Evolutionary conservation across 92 coral and sea anemone species (phyloP).

Genomic region (Meandrina meandrites): DNA sequence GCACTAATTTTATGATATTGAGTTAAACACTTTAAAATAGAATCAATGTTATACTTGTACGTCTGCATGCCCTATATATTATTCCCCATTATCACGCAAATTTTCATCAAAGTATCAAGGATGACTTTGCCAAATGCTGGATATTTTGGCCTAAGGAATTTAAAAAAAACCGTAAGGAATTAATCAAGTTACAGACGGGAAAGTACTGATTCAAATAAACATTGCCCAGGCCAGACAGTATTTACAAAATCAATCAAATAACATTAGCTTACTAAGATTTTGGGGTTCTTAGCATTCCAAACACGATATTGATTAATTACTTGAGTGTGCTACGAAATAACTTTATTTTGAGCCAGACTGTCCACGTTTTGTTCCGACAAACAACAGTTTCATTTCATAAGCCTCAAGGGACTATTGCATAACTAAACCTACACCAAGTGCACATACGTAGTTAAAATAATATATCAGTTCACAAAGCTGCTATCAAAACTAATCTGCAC

Average conservation of each 20-base stretch:
- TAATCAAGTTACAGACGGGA: not conserved
- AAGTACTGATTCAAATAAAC: not conserved
- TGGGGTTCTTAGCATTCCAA: constrained; percentile 29
- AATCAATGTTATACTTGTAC: not conserved
- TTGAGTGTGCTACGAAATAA: not conserved
- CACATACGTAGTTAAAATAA: constrained; percentile 9
- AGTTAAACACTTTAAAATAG: not conserved
- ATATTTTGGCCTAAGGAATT: not conserved
- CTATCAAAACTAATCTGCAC: constrained; percentile 8
- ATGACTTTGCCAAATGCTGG: not conserved
- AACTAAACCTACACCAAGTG: not conserved
- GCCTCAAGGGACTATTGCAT: constrained; percentile 11
- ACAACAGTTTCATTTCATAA: not conserved
- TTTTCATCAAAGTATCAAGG: not conserved
- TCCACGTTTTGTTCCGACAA: not conserved
- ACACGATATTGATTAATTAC: constrained; percentile 29
- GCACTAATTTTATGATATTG: not conserved
- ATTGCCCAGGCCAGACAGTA: not conserved
- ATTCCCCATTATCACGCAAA: not conserved
- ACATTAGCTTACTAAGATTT: not conserved
- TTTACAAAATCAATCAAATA: not conserved
- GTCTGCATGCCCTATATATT: not conserved
- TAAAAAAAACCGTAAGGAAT: not conserved
- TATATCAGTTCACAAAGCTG: not conserved
- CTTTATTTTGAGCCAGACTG: constrained; percentile 9